Conservation (phyloP, 2,113 vertebrate genomes). For the Hyaena hyaena region DNA sequence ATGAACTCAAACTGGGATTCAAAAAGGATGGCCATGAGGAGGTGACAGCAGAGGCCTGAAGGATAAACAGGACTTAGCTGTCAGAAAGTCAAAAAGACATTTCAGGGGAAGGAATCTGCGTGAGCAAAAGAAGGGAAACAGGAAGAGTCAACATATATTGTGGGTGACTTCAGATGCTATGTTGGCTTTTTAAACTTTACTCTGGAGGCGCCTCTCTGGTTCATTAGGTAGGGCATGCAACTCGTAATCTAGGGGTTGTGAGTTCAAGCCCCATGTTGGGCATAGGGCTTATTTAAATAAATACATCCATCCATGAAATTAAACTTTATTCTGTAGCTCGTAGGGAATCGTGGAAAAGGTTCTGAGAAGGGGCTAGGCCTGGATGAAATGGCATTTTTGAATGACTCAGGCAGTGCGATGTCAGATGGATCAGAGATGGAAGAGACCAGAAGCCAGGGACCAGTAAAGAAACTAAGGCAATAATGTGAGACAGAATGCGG, state of each 20-base stretch:
- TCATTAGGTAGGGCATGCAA: not conserved
- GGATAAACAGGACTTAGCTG: not conserved
- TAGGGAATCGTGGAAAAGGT: not conserved
- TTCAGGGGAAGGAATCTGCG: not conserved
- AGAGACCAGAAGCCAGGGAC: not conserved
- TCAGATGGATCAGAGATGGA: not conserved
- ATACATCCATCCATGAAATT: not conserved
- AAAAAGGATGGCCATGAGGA: not conserved
- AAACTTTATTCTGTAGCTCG: not conserved
- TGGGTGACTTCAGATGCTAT: not conserved
- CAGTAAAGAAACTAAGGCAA: not conserved
- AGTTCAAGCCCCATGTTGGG: not conserved
- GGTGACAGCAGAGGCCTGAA: not conserved
- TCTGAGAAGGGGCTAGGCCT: not conserved
- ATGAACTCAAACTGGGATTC: not conserved
- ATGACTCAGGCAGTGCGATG: not conserved
- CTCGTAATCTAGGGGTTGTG: not conserved
- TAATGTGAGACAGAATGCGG: not conserved
- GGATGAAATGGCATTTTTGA: not conserved
- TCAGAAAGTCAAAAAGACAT: not conserved
- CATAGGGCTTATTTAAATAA: not conserved
- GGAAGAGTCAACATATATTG: not conserved
- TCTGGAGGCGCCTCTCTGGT: not conserved
- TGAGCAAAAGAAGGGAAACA: not conserved
- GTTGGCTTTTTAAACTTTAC: not conserved